phyloP scores from a whole-genome alignment of 2,888 invertebrate genomes.

The Drosophila paranaensis region DNA sequence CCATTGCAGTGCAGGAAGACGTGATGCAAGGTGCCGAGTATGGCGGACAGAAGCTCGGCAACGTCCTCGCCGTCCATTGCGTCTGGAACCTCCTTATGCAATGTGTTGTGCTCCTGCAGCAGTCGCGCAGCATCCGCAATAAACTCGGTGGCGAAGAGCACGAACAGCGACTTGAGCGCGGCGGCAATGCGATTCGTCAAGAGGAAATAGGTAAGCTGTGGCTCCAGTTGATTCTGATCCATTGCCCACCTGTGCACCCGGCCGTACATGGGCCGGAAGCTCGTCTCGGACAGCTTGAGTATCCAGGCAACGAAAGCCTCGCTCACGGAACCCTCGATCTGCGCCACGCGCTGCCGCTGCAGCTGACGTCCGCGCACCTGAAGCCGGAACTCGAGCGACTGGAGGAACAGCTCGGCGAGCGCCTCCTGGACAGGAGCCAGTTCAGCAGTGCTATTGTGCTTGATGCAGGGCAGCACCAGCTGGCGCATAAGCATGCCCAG shows the following conservation, averaged over 20 bases:
- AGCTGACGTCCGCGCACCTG: conserved; percentile 84
- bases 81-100: conserved; percentile 85
- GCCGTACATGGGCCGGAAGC: conserved; percentile 94
- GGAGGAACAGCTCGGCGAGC: conserved; percentile 90
- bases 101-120: conserved; percentile 89
- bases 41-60: conserved; percentile 86
- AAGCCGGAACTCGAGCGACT: conserved; percentile 89
- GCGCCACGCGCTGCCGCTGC: conserved; percentile 85
- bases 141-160: conserved; percentile 94
- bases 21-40: conserved; percentile 90
- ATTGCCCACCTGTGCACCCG: conserved; percentile 94
- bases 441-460: conserved; percentile 87
- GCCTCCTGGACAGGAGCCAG: conserved; percentile 88
- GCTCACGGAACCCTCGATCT: conserved; percentile 90
- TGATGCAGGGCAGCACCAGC: conserved; percentile 90
- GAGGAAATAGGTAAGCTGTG: conserved; percentile 89
- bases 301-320: conserved; percentile 92
- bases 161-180: conserved; percentile 93
- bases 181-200: conserved; percentile 92
- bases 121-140: conserved; percentile 91
- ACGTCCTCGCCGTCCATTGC: conserved; percentile 82
- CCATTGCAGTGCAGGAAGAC: conserved; percentile 94
- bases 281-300: conserved; percentile 94
- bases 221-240: conserved; percentile 85
- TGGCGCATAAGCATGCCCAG: conserved; percentile 89